Evolutionary conservation across 1,140 invertebrate species (phyloP), one percentile per base, ranked within the genome.

Genomic region (Bombus turneri): DNA sequence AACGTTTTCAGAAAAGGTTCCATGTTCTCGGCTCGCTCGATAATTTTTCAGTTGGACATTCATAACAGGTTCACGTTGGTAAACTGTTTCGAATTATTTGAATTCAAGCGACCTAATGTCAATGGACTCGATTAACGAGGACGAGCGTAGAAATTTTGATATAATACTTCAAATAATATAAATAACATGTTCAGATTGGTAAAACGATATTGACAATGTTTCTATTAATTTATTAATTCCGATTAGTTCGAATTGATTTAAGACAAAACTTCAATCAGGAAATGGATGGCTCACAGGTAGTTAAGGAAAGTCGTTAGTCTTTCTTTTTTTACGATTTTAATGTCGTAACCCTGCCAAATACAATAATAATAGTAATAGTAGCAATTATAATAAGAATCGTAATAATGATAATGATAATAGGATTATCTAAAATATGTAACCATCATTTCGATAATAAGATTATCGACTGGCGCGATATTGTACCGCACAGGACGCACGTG

Each of bases 311-410:
- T 37, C 12, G 1, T 22, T 31, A 12, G 2, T 64, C 22, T 34
- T 76, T 34, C 73, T 75, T 91, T 91, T 90, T 93, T 93, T 90
- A 89, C 86, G 90, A 92, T 94, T 95, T 95, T 95, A 94, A 95
- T 95, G 91, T 95, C 92, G 94, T 94, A 95, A 95, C 95, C 95
- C 94, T 95, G 95, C 95, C 95, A 95, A 95, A 95, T 95, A 95
- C 94, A 95, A 93, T 95, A 93, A 94, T 95, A 95, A 95, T 95
- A 94, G 92, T 93, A 95, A 94, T 94, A 93, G 92, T 95, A 91
- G 91, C 91, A 91, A 93, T 93, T 87, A 87, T 93, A 92, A 93
- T 93, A 93, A 93, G 90, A 91, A 91, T 92, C 80, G 86, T 92
- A 92, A 90, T 92, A 82, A 89, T 92, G 81, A 91, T 92, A 92